Evolutionary conservation across 2,113 vertebrate species (phyloP).

Genomic region (Chaenocephalus aceratus): DNA sequence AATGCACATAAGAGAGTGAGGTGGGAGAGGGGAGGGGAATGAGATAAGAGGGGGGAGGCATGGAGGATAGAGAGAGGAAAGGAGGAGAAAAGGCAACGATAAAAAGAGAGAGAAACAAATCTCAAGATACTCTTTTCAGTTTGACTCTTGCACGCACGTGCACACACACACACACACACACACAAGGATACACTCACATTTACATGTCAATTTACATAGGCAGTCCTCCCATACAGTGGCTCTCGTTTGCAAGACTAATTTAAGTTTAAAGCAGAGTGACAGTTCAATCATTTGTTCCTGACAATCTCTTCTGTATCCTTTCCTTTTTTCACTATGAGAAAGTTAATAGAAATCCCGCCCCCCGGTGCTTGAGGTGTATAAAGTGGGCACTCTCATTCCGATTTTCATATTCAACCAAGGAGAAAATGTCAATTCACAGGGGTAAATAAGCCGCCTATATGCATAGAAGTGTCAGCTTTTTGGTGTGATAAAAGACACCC

Average conservation of each 20-base stretch:
- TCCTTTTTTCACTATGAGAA: background rate
- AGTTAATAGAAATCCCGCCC: constrained; percentile 38
- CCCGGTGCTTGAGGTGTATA: constrained; percentile 16
- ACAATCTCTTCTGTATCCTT: constrained; percentile 6
- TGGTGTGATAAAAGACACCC: background rate
- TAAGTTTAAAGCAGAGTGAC: constrained; percentile 35
- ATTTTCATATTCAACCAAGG: constrained; percentile 12
- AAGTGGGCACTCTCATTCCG: background rate
- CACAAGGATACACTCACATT: background rate
- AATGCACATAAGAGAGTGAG: constrained; percentile 12
- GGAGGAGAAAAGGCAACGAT: background rate
- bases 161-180: background rate
- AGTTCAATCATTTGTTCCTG: constrained; percentile 35
- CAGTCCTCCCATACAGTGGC: background rate
- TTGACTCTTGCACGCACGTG: background rate
- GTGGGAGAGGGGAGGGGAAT: constrained; percentile 13
- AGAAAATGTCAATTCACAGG: background rate
- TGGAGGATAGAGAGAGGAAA: background rate
- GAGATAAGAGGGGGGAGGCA: background rate
- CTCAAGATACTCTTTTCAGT: background rate
- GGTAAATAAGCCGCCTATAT: background rate
- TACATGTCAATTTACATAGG: constrained; percentile 5
- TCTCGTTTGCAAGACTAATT: constrained; percentile 33
- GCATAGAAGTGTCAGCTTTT: background rate
- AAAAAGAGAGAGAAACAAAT: background rate